Evolutionary conservation across 2,888 invertebrate species (phyloP).

Genomic region (Lottia gigantea): DNA sequence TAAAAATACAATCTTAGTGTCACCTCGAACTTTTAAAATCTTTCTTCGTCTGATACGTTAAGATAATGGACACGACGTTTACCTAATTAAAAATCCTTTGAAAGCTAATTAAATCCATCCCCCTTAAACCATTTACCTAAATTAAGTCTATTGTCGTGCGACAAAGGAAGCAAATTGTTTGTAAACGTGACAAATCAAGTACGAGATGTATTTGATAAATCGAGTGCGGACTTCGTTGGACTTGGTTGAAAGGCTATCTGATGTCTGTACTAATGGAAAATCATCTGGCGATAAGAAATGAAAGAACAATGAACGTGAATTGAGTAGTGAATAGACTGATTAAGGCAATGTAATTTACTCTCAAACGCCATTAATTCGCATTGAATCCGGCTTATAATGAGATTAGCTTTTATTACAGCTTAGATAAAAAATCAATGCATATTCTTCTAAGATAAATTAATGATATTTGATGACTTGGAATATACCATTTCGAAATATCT

Average conservation of each 20-base stretch:
- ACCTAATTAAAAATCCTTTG: neutral
- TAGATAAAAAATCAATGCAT: too few species aligned
- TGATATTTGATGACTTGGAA: too few species aligned
- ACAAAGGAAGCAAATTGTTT: slow-evolving; percentile 6
- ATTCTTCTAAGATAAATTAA: too few species aligned
- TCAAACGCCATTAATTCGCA: too few species aligned
- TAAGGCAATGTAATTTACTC: neutral
- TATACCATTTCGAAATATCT: too few species aligned
- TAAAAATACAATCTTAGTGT: too few species aligned
- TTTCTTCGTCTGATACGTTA: neutral
- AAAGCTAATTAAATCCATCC: neutral
- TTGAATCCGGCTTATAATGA: too few species aligned
- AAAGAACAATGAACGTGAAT: slow-evolving; percentile 5
- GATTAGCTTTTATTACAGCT: too few species aligned
- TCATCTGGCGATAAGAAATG: slow-evolving; percentile 3
- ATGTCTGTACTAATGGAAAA: neutral
- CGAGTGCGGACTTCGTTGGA: neutral
- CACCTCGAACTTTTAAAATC: too few species aligned
- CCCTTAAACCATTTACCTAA: neutral
- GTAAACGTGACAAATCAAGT: slow-evolving; percentile 1
- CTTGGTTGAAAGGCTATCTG: slow-evolving; percentile 2
- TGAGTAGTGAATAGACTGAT: slow-evolving; percentile 2
- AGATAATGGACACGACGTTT: neutral
- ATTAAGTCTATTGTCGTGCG: neutral
- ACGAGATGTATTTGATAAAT: too few species aligned